Conservation (phyloP, 2,797 vertebrate genomes). For the Silurus aristotelis region DNA sequence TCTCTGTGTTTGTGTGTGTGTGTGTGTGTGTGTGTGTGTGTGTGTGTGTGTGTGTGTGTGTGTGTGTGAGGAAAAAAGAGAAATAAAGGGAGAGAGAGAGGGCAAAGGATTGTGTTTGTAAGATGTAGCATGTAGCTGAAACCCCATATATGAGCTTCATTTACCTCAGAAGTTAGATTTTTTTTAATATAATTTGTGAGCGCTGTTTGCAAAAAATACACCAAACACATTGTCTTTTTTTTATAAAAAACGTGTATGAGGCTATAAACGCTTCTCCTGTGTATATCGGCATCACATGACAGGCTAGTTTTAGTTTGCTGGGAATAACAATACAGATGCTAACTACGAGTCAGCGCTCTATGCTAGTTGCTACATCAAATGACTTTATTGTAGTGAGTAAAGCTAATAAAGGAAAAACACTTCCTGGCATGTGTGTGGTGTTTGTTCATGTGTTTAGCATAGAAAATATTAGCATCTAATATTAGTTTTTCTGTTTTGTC, state of each 20-base stretch:
- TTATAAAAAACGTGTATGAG: background rate
- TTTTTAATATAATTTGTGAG: background rate
- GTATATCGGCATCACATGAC: background rate
- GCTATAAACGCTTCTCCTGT: background rate
- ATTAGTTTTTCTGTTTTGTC: too few species aligned
- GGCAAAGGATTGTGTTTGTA: background rate
- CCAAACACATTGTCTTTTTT: background rate
- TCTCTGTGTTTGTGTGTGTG: slow-evolving; percentile 40
- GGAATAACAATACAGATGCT: background rate
- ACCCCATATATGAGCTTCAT: background rate
- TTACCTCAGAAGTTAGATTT: slow-evolving; percentile 4
- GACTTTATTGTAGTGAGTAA: background rate
- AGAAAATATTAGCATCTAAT: background rate
- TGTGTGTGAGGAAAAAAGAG: background rate
- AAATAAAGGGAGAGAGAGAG: background rate
- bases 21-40: slow-evolving; percentile 25
- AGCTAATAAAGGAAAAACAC: background rate
- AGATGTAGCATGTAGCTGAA: background rate
- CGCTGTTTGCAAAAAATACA: background rate
- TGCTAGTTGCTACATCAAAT: background rate
- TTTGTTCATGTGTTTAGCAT: background rate
- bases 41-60: slow-evolving; percentile 33
- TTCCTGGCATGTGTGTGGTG: background rate
- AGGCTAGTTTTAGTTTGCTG: background rate
- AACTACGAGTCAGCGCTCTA: background rate